Conservation (phyloP, 2,888 invertebrate species). For the Baccha elongata region DNA sequence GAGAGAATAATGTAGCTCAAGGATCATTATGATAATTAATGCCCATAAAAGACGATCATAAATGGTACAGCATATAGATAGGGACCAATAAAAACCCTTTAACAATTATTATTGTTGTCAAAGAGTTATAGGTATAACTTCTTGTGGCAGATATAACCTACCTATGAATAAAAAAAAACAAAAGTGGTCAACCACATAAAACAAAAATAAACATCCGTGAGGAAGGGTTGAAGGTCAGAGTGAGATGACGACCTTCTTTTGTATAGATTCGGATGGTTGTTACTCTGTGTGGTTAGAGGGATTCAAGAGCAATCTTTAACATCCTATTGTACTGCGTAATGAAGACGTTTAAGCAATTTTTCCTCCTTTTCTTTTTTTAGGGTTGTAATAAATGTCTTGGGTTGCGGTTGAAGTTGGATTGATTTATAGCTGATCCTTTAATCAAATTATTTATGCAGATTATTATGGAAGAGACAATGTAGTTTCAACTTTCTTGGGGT, state of each 20-base stretch:
- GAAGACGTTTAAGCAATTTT: conserved; percentile 54
- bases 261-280: conserved; percentile 28
- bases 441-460: conserved; percentile 63
- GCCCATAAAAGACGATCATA: conserved; percentile 53
- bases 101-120: conserved; percentile 1
- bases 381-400: conserved; percentile 58
- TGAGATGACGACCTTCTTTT: conserved; percentile 41
- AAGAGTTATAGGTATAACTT: conserved; percentile 19
- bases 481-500: not conserved
- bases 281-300: conserved; percentile 43
- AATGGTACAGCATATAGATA: conserved; percentile 14
- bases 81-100: conserved; percentile 32
- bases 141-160: conserved; percentile 30
- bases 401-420: conserved; percentile 47
- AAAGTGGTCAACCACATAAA: conserved; percentile 73
- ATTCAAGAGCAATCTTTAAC: conserved; percentile 48
- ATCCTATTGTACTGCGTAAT: conserved; percentile 37
- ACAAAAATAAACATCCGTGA: conserved; percentile 70
- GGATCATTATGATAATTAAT: conserved; percentile 72
- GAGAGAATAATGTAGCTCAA: conserved; percentile 53
- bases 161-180: conserved; percentile 37
- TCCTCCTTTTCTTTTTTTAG: conserved; percentile 14
- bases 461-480: not conserved
- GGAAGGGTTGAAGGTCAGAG: conserved; percentile 68
- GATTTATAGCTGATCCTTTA: conserved; percentile 61